phyloP scores from a whole-genome alignment of 53 echinoderm and acorn worm genomes.

The Zoroaster sp. region DNA sequence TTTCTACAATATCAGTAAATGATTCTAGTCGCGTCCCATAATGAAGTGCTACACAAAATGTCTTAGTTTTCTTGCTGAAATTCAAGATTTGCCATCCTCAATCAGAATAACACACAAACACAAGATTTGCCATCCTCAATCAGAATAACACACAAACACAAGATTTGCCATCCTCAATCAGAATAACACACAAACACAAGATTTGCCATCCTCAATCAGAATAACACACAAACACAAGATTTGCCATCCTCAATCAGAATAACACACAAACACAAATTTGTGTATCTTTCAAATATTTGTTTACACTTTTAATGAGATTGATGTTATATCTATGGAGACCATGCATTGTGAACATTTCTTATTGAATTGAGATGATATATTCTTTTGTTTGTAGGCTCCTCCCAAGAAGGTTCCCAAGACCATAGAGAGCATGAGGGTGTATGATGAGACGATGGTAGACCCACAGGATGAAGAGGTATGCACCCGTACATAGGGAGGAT shows the following conservation, averaged over 20 bases:
- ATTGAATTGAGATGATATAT: not conserved
- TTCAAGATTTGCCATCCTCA: no score
- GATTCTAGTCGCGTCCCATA: no score
- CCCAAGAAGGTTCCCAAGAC: slow-evolving; percentile 93
- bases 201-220: not conserved
- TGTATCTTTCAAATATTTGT: not conserved
- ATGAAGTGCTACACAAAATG: no score
- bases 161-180: no score
- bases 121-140: no score
- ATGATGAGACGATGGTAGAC: slow-evolving; percentile 97
- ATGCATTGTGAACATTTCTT: not conserved
- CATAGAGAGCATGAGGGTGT: slow-evolving; percentile 93
- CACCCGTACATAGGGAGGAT: no score
- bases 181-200: no score
- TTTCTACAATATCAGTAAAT: no score
- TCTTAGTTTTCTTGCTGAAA: no score
- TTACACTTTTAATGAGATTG: not conserved
- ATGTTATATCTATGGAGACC: not conserved
- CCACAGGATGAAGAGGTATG: slow-evolving; percentile 94
- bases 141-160: no score
- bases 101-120: no score
- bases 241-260: not conserved
- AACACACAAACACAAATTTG: not conserved
- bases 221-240: not conserved
- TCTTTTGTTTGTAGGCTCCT: slow-evolving; percentile 58